Conservation (phyloP, 2,113 vertebrate genomes). For the Acrocephalus kingi region DNA sequence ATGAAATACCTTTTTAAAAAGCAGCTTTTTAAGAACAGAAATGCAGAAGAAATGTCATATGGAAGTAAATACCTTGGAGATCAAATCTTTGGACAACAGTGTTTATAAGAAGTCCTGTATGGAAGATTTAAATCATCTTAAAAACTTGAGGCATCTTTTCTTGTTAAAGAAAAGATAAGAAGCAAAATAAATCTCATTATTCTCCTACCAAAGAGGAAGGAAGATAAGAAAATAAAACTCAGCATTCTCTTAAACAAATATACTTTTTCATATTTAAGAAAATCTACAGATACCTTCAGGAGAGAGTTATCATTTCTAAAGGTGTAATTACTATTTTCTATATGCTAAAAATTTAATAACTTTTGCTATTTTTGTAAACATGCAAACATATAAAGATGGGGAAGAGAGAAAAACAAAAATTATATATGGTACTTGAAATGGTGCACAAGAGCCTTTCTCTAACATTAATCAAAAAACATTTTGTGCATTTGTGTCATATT, state of each 20-base stretch:
- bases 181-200: not conserved
- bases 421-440: not conserved
- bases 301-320: not conserved
- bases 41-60: not conserved
- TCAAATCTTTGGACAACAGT: not conserved
- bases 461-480: not conserved
- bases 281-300: not conserved
- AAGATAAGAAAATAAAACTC: not conserved
- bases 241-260: not conserved
- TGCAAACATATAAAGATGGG: not conserved
- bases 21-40: not conserved
- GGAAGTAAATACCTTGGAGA: not conserved
- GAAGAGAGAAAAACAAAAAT: not conserved
- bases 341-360: not conserved
- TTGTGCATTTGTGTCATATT: not conserved
- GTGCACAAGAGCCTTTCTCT: not conserved
- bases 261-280: not conserved
- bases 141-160: not conserved
- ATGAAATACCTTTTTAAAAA: not conserved
- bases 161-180: not conserved
- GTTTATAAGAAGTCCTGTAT: not conserved
- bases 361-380: not conserved
- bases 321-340: not conserved
- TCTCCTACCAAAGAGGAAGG: not conserved
- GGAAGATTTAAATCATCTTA: not conserved